phyloP scores from a whole-genome alignment of 1,140 invertebrate species.

The Ridgeia piscesae region DNA sequence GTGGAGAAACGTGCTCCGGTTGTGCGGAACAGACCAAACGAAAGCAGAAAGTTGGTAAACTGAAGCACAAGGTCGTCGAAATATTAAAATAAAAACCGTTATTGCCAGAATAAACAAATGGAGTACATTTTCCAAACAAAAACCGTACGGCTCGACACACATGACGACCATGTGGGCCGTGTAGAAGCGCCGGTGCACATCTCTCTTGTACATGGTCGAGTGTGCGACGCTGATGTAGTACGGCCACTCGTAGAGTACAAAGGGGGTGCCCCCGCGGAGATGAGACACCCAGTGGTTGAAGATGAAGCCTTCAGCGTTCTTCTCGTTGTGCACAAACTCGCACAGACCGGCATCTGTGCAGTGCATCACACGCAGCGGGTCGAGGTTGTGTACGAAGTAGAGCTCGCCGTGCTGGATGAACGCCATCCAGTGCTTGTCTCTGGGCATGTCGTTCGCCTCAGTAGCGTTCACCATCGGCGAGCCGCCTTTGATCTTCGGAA shows the following conservation, averaged over 20 bases:
- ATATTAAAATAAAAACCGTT: not conserved
- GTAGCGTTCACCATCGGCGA: constrained; percentile 29
- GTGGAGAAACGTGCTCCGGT: not conserved
- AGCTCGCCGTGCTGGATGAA: constrained; percentile 26
- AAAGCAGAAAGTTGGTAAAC: not conserved
- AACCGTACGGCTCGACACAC: constrained; percentile 25
- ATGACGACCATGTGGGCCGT: constrained; percentile 32
- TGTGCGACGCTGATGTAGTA: constrained; percentile 34
- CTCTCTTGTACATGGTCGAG: constrained; percentile 33
- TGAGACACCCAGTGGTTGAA: constrained; percentile 30
- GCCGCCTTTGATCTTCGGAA: constrained; percentile 32
- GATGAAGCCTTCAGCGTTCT: constrained; percentile 21
- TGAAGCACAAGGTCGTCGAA: not conserved
- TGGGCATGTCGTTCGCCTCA: constrained; percentile 32
- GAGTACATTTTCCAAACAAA: not conserved
- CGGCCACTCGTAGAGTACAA: constrained; percentile 30
- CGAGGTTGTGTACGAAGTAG: constrained; percentile 34
- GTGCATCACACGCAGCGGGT: constrained; percentile 33
- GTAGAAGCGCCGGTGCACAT: constrained; percentile 28
- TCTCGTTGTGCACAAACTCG: constrained; percentile 31
- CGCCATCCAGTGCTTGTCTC: constrained; percentile 37
- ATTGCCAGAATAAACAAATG: not conserved
- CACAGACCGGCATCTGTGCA: constrained; percentile 27
- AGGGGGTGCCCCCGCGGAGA: constrained; percentile 35
- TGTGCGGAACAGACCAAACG: not conserved